Evolutionary conservation across 2,797 vertebrate genomes (phyloP), one percentile per base, ranked within the genome.

Genomic region (Hoplostethus atlanticus): DNA sequence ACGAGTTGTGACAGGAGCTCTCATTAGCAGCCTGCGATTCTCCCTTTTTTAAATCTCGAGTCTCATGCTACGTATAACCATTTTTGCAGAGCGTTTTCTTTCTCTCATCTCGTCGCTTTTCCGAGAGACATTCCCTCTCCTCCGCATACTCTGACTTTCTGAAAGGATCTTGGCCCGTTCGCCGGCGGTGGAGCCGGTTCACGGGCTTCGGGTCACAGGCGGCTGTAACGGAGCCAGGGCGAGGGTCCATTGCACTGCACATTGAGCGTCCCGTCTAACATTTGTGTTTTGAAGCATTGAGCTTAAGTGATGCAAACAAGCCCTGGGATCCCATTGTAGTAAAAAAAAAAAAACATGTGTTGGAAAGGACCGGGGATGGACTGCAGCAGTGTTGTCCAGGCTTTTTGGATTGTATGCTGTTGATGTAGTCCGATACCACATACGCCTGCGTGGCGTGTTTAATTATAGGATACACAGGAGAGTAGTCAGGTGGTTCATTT

Each of bases 221-320:
- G 63, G 71, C 82, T 64, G 71, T 55, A 81, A 72, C 73, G 34
- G 68, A 87, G 85, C 81, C 40, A 36, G 70, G 46, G 80, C 84
- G 86, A 90, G 84, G 91, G 91, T 87, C 83, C 87, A 93, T 90
- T 94, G 80, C 89, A 88, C 83, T 84, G 86, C 89, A 91, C 84
- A 92, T 94, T 62, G 90, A 91, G 89, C 91, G 68, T 88, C 79
- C 57, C 51, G 71, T 91, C 83, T 81, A 91, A 92, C 83, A 82
- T 91, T 93, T 93, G 75, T 90, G 93, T 93, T 93, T 84, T 92
- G 89, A 92, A 83, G 88, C 91, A 92, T 89, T 94, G 80, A 92
- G 68, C 71, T 80, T 88, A 89, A 93, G 90, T 90, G 90, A 81
- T 80, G 90, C 91, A 91, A 81, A 91, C 81, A 79, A 79, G 79